Conservation (phyloP, 1,140 invertebrate species). For the Watersipora subatra region DNA sequence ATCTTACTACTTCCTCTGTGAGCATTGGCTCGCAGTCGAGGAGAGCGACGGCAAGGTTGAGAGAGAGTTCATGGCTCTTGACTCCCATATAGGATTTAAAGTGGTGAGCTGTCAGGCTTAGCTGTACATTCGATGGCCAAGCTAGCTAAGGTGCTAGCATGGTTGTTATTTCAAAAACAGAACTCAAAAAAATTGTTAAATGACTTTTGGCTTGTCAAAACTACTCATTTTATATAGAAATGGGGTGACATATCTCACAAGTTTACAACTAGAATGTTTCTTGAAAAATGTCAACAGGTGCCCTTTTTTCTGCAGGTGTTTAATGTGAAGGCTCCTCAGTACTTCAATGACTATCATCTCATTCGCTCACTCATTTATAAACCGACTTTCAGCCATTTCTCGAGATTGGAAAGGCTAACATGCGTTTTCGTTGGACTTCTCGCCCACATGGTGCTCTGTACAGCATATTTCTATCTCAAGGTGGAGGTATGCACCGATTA, state of each 20-base stretch:
- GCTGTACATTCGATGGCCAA: too few species aligned
- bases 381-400: constrained; percentile 35
- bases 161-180: too few species aligned
- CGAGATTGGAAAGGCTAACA: constrained; percentile 30
- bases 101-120: constrained; percentile 27
- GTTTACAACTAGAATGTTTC: too few species aligned
- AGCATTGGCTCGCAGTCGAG: constrained; percentile 39
- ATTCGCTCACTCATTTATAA: constrained; percentile 32
- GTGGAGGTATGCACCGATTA: too few species aligned
- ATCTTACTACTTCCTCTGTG: constrained; percentile 33
- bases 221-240: too few species aligned
- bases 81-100: constrained; percentile 26
- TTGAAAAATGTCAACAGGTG: too few species aligned
- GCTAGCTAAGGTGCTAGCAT: too few species aligned
- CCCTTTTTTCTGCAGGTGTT: constrained; percentile 21
- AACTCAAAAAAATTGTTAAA: too few species aligned
- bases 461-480: constrained; percentile 16
- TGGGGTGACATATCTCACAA: too few species aligned
- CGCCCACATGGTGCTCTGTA: constrained; percentile 35
- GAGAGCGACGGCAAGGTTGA: constrained; percentile 41
- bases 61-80: constrained; percentile 30
- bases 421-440: constrained; percentile 22
- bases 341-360: constrained; percentile 35
- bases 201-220: too few species aligned
- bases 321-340: constrained; percentile 28